Conservation (phyloP, 2,113 vertebrate species). For the Macquaria australasica region DNA sequence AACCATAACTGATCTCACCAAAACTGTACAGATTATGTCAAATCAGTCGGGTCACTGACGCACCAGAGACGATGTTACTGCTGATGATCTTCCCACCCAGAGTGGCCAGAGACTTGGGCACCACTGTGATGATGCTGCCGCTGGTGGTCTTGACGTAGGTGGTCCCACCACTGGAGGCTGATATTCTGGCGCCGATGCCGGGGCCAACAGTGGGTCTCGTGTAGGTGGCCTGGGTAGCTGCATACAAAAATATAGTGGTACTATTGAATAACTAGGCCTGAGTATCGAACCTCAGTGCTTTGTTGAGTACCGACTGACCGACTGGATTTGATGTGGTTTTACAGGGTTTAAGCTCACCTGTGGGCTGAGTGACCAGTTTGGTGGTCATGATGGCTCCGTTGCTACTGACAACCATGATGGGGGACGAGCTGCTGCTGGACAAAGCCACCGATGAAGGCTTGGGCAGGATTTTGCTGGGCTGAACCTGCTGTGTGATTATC, state of each 20-base stretch:
- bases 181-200: slow-evolving; percentile 89
- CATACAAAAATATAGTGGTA: not conserved
- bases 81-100: slow-evolving; percentile 98
- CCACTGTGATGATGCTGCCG: slow-evolving; percentile 98
- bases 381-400: slow-evolving; percentile 99
- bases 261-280: not conserved
- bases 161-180: slow-evolving; percentile 90
- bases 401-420: slow-evolving; percentile 99
- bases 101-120: slow-evolving; percentile 96
- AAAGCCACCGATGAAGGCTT: slow-evolving; percentile 94
- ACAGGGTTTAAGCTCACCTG: slow-evolving; percentile 83
- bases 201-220: slow-evolving; percentile 91
- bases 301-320: not conserved
- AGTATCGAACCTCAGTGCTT: no score
- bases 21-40: not conserved
- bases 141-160: slow-evolving; percentile 98
- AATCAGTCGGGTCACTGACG: slow-evolving; percentile 21
- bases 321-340: not conserved
- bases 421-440: slow-evolving; percentile 94
- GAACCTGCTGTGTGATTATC: slow-evolving; percentile 99
- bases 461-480: slow-evolving; percentile 98
- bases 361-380: slow-evolving; percentile 94
- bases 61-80: slow-evolving; percentile 97
- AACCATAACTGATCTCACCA: not conserved
- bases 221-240: slow-evolving; percentile 92